Percentiles rank a stretch among this genome's conserved stretches.
These are phyloP conservation scores for Bubalus kerabau DNA, from an alignment of 2,113 vertebrate genomes.

Conservation along the genomic window DNA sequence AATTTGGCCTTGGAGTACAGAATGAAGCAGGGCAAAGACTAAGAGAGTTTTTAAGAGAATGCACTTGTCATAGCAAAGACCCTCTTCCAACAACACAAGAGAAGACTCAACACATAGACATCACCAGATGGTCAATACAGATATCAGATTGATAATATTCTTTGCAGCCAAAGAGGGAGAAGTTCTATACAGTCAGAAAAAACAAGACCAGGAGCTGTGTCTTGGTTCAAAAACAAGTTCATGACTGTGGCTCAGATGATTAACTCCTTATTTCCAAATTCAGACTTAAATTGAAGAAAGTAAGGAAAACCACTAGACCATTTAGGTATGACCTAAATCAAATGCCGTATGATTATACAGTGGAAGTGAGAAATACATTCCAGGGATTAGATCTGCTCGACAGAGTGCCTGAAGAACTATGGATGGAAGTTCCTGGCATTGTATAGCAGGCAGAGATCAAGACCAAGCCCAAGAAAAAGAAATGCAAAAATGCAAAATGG, in stretches of 20 bases:
- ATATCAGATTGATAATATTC: not conserved
- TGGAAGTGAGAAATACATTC: not conserved
- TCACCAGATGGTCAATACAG: not conserved
- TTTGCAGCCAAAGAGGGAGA: not conserved
- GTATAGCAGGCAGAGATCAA: not conserved
- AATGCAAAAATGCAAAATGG: not conserved
- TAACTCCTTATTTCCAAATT: not conserved
- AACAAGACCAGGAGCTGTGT: not conserved
- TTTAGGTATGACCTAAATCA: not conserved
- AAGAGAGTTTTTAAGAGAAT: not conserved
- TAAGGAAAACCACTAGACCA: not conserved
- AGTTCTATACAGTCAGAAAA: not conserved
- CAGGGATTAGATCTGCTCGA: not conserved
- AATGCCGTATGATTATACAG: rapidly evolving
- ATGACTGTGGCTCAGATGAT: not conserved
- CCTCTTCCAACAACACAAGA: not conserved
- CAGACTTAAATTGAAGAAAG: not conserved
- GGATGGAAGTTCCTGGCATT: not conserved
- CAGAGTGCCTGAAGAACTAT: not conserved
- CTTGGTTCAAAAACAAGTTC: too few relatives aligned
- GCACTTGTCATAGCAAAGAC: not conserved
- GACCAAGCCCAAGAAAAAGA: not conserved
- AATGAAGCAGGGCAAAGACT: not conserved
- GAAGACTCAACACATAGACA: not conserved
- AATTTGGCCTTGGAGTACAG: not conserved